These are phyloP conservation scores for Caenorhabditis sp. DNA, from an alignment of 2,888 invertebrate genomes.

Conservation along the genomic window DNA sequence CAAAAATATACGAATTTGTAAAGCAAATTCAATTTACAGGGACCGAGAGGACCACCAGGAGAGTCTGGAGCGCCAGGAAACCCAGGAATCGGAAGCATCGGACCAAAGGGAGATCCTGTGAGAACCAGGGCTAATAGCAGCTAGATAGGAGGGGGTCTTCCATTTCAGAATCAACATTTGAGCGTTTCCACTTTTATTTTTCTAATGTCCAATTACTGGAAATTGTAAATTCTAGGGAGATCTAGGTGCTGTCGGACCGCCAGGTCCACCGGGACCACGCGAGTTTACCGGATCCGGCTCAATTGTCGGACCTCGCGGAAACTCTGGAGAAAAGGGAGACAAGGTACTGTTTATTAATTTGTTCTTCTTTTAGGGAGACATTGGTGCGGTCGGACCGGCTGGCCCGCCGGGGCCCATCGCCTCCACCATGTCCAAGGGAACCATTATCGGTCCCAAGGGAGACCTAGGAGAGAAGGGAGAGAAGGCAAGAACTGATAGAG, in stretches of 20 bases:
- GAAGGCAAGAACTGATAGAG: conserved; percentile 71
- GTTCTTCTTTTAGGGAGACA: conserved; percentile 74
- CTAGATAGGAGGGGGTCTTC: too few relatives aligned
- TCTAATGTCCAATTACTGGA: conserved; percentile 24
- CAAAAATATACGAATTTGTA: not conserved
- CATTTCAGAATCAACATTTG: not conserved
- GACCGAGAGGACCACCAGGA: conserved; percentile 79
- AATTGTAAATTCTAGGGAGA: conserved; percentile 75
- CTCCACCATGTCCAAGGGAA: conserved; percentile 73
- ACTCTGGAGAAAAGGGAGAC: conserved; percentile 74
- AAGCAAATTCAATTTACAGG: conserved; percentile 57
- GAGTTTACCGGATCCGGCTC: conserved; percentile 75
- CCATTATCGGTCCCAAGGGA: conserved; percentile 78
- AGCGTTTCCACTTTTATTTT: conserved; percentile 4
- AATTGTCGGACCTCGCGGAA: conserved; percentile 75
- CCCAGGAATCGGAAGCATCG: conserved; percentile 79
- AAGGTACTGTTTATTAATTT: conserved; percentile 70
- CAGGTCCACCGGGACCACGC: conserved; percentile 80
- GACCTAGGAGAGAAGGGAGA: conserved; percentile 85
- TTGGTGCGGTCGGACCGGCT: conserved; percentile 72
- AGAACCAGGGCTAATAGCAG: conserved; percentile 57
- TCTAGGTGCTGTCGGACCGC: conserved; percentile 75
- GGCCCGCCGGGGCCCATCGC: conserved; percentile 76
- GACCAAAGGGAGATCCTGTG: conserved; percentile 80
- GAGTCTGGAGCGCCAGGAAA: conserved; percentile 79